Conservation (phyloP, 2,888 invertebrate species). For the Agelastica alni region DNA sequence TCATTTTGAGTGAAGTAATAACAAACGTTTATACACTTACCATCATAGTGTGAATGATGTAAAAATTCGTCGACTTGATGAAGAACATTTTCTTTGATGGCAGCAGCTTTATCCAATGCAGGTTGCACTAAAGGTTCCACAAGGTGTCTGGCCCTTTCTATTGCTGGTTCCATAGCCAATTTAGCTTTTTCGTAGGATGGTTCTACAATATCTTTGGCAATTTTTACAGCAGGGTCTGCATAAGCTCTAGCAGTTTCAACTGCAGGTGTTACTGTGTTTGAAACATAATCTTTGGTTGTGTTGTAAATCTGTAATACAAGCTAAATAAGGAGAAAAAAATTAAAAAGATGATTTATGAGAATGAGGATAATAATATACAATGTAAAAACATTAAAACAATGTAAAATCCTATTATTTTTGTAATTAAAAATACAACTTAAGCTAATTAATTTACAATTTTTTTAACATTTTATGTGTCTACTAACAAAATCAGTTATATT, state of each 20-base stretch:
- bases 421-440: too few relatives aligned
- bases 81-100: slow-evolving; percentile 46
- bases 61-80: slow-evolving; percentile 48
- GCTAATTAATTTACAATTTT: too few relatives aligned
- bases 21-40: slow-evolving; percentile 9
- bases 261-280: slow-evolving; percentile 43
- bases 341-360: slow-evolving; percentile 11
- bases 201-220: slow-evolving; percentile 44
- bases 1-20: too few relatives aligned
- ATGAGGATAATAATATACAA: neutral
- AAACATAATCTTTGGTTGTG: slow-evolving; percentile 54
- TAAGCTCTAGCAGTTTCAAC: slow-evolving; percentile 42
- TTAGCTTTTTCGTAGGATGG: slow-evolving; percentile 43
- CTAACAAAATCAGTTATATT: too few relatives aligned
- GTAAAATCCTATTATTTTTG: too few relatives aligned
- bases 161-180: slow-evolving; percentile 41
- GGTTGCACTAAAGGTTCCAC: slow-evolving; percentile 46
- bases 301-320: slow-evolving; percentile 54
- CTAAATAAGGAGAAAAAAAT: slow-evolving; percentile 45
- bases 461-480: too few relatives aligned
- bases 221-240: slow-evolving; percentile 48
- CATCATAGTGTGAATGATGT: slow-evolving; percentile 32
- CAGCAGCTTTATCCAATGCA: slow-evolving; percentile 43
- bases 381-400: too few relatives aligned
- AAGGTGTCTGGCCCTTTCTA: slow-evolving; percentile 40